These are phyloP conservation scores for Platalea minor DNA, from an alignment of 2,797 vertebrate species.

Conservation along the genomic window DNA sequence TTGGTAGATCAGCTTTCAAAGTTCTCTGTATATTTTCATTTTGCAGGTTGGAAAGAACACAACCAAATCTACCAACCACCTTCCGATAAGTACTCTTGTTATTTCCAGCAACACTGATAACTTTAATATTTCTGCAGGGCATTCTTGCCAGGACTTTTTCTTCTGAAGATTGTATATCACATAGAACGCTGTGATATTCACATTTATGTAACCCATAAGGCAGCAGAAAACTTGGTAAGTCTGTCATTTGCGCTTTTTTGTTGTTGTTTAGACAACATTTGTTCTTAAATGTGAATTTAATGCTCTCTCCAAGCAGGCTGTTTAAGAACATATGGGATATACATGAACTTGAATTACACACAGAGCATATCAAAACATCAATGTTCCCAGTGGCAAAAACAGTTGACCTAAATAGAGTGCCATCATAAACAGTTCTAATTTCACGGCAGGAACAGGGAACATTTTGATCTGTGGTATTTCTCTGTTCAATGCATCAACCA, in stretches of 20 bases:
- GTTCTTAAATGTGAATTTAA: not conserved
- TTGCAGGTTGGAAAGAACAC: not conserved
- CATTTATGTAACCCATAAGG: not conserved
- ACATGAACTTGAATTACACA: not conserved
- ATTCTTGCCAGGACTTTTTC: not conserved
- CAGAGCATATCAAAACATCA: not conserved
- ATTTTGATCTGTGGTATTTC: not conserved
- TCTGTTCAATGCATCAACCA: not conserved
- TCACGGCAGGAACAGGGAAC: not conserved
- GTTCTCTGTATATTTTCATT: not conserved
- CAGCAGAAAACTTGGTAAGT: not conserved
- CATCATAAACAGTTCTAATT: not conserved
- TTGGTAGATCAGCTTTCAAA: not conserved
- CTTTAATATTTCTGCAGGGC: not conserved
- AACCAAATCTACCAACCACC: not conserved
- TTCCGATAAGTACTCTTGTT: not conserved
- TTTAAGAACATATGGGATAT: not conserved
- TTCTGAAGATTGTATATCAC: not conserved
- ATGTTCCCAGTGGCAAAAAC: not conserved
- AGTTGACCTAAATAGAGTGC: conserved; percentile 24
- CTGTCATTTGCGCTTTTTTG: not conserved
- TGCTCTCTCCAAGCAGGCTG: not conserved
- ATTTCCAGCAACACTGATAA: not conserved
- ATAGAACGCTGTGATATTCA: not conserved
- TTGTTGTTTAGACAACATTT: not conserved